A percentile compares a stretch with the other conserved stretches of the same genome.
phyloP scores from a whole-genome alignment of 2,113 vertebrate genomes.

The Nicator chloris region DNA sequence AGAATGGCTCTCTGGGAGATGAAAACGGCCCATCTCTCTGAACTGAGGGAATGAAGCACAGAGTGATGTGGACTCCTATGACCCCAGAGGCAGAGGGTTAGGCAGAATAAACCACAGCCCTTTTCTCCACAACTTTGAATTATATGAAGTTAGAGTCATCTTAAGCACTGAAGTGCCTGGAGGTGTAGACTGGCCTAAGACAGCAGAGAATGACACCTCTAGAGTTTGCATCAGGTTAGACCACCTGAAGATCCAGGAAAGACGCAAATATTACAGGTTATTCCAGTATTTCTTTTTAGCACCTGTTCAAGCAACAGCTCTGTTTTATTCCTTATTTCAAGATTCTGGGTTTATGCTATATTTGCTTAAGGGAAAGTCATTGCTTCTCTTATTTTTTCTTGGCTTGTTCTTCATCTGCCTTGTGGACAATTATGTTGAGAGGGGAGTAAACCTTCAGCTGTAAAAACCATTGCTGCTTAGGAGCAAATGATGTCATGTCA shows the following conservation, averaged over 20 bases:
- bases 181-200: background rate
- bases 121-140: background rate
- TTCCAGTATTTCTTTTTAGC: background rate
- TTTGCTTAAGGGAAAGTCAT: background rate
- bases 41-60: accelerated
- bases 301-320: background rate
- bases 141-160: background rate
- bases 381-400: background rate
- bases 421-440: background rate
- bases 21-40: background rate
- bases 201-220: background rate
- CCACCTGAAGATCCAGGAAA: background rate
- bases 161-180: background rate
- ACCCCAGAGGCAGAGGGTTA: background rate
- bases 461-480: background rate
- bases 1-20: background rate
- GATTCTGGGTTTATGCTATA: background rate
- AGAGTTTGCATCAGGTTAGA: background rate
- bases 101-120: background rate
- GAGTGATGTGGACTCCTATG: accelerated
- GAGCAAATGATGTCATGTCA: background rate
- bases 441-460: background rate
- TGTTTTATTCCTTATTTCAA: background rate
- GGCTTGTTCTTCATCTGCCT: background rate
- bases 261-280: background rate